phyloP scores from a whole-genome alignment of 2,113 vertebrate genomes.

The Parotia lawesii region DNA sequence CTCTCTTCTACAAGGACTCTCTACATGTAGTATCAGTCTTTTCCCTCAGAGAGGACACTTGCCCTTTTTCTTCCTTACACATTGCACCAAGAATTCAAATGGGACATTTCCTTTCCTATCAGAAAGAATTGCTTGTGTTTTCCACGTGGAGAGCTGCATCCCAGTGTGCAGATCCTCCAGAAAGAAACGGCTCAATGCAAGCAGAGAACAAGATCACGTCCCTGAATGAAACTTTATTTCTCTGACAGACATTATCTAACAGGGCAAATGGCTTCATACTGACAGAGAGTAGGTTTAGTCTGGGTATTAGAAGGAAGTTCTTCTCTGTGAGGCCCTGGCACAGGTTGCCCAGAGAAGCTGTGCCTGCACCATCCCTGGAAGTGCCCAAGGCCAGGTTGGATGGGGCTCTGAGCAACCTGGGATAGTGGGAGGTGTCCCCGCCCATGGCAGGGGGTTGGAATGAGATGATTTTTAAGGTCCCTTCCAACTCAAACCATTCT shows the following conservation, averaged over 20 bases:
- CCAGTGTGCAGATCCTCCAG: not conserved
- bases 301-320: not conserved
- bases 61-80: not conserved
- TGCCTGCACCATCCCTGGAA: not conserved
- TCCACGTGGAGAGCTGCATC: not conserved
- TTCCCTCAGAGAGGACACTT: not conserved
- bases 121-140: not conserved
- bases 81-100: not conserved
- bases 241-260: not conserved
- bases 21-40: not conserved
- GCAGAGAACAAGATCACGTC: not conserved
- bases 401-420: not conserved
- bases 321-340: not conserved
- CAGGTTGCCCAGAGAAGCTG: not conserved
- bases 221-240: not conserved
- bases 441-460: not conserved
- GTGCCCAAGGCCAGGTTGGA: rapidly evolving
- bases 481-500: not conserved
- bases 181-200: not conserved
- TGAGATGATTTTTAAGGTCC: not conserved
- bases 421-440: not conserved
- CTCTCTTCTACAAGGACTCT: not conserved
- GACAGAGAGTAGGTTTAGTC: not conserved
- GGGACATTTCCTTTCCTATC: not conserved
- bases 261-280: not conserved